Base-by-base conservation (phyloP, 35 echinoderm and acorn worm species). In the Apostichopus californicus region DNA sequence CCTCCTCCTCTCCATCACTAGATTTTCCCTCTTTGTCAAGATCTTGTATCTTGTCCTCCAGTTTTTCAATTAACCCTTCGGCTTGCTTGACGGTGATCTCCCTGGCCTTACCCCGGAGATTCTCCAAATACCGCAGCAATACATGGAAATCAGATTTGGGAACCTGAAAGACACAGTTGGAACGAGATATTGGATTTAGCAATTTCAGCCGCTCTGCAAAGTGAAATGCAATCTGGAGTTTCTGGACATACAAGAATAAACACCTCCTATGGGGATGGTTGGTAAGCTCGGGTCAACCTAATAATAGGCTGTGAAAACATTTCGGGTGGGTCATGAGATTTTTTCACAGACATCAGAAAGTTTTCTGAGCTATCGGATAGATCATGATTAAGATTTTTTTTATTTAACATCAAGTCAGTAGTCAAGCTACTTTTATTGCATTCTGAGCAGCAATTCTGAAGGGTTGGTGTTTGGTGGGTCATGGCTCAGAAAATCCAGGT, bases 41-140 rank as follows among this genome's bases (percentile, higher is more conserved):
- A 5, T 89, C 34, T 9, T 89, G 20, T 46, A 68, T 46, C 24
- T 89, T 66, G 4, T 60, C 61, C 52, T 52, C 63, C 15, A 58
- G 56, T 26, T 64, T 75, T 15, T 89, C 23, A 22, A 89, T 89
- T 6, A 89, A 21, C 4, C 60, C 46, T 75, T 89, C 61, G 6
- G 86, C 57, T 54, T 89, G 24, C 72, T 89, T 17, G 17, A 89
- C 52, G 1, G 86, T 89, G 21, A 72, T 5, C 34, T 34, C 86
- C 52, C 63, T 89, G 21, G 86, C 60, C 86, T 89, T 89, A 5
- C 86, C 86, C 5, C 72, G 8, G 2, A 89, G n/a, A 25, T 68
- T 68, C 46, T 89, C 86, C 21, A 89, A 66, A 46, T 89, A 89
- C 4, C 52, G 58, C 23, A 89, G 23, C 86, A 89, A 75, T 63